Evolutionary conservation across 2,888 invertebrate species (phyloP), one percentile per base, ranked within the genome.

Genomic region (Drosophila tanythrix): DNA sequence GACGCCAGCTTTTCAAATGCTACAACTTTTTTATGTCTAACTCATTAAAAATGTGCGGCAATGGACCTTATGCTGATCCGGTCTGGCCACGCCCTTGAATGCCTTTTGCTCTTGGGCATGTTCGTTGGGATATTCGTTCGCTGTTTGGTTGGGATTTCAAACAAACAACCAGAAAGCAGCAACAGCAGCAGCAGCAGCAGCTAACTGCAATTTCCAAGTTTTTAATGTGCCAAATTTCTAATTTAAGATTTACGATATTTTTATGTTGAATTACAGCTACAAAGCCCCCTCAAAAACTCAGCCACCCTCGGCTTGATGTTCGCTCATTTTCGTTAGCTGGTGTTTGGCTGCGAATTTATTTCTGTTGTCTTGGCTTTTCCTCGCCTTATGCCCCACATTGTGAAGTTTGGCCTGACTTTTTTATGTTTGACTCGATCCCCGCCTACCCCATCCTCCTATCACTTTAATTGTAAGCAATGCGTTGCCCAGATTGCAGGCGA

Each of bases 171-270:
- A 67, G 33, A 63, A 43, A 15, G 5, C 36, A 27, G 18, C 25
- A 35, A 3, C 36, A 27, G 18, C 25, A 35, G 35, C 48, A 63
- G 43, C 65, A 74, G 56, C 64, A 67, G 62, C 70, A 74, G 72
- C 82, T 71, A 83, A 88, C 83, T 89, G 89, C 89, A 89, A 90
- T 89, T 89, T 83, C 87, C 90, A 90, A 89, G 88, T 89, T 89
- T 88, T 90, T 89, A 89, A 89, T 89, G 88, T 87, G 88, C 82
- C 87, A 90, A 90, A 90, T 90, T 90, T 89, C 90, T 89, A 89
- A 89, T 90, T 89, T 89, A 90, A 90, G 88, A 90, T 89, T 90
- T 87, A 89, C 87, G 87, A 82, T 88, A 81, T 87, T 89, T 89
- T 89, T 88, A 88, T 88, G 88, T 89, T 79, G 89, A 89, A 88